A percentile compares a stretch with the other conserved stretches of the same genome.
Evolutionary conservation across 2,888 invertebrate genomes (phyloP).

Genomic region (Caradrina clavipalpis): DNA sequence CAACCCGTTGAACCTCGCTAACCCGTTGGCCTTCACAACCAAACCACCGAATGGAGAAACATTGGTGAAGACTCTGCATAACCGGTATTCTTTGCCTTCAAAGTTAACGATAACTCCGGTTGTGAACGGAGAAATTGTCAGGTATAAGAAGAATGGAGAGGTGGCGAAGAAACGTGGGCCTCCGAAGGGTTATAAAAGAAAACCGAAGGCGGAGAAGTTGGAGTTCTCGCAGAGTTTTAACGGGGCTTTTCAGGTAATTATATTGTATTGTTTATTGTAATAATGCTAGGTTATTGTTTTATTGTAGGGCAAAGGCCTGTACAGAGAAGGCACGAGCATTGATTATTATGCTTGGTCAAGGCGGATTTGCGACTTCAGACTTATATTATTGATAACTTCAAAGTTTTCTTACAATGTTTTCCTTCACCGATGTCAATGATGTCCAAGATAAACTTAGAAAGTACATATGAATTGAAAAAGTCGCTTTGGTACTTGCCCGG

Average conservation of each 20-base stretch:
- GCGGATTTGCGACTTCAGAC: too few relatives aligned
- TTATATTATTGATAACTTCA: too few relatives aligned
- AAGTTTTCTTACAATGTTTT: too few relatives aligned
- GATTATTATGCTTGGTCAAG: too few relatives aligned
- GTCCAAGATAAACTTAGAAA: too few relatives aligned
- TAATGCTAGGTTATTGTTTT: too few relatives aligned
- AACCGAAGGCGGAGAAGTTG: constrained; percentile 82
- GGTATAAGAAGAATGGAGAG: constrained; percentile 88
- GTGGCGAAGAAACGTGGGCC: constrained; percentile 86
- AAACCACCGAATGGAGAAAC: constrained; percentile 74
- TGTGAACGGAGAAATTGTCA: constrained; percentile 77
- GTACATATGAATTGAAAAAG: too few relatives aligned
- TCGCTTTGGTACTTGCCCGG: too few relatives aligned
- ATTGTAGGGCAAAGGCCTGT: background rate
- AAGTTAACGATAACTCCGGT: constrained; percentile 84
- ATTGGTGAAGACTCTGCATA: constrained; percentile 82
- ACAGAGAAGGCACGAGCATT: too few relatives aligned
- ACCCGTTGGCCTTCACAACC: constrained; percentile 79
- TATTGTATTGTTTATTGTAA: background rate
- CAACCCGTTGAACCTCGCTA: constrained; percentile 85
- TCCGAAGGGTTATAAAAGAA: constrained; percentile 86
- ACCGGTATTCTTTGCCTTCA: constrained; percentile 81
- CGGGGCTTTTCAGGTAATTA: constrained; percentile 77
- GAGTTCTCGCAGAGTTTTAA: constrained; percentile 80
- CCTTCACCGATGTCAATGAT: too few relatives aligned